phyloP scores from a whole-genome alignment of 2,888 invertebrate species.

The Xestia c-nigrum region DNA sequence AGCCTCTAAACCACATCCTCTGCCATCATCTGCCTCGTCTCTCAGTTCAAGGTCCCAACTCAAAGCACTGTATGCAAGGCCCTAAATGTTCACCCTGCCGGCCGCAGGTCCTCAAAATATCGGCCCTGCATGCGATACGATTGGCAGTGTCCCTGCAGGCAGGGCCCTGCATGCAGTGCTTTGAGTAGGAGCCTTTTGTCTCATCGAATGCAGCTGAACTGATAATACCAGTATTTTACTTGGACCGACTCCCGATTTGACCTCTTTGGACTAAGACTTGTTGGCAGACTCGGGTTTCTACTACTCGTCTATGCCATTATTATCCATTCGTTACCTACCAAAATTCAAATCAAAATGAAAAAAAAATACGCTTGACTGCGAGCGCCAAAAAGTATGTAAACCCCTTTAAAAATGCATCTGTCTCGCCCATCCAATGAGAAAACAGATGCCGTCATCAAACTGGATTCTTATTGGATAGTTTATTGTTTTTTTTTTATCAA shows the following conservation, averaged over 20 bases:
- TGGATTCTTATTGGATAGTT: constrained; percentile 37
- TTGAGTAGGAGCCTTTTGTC: too few relatives aligned
- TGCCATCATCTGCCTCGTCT: too few relatives aligned
- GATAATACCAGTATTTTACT: not conserved
- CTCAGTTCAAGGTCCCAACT: too few relatives aligned
- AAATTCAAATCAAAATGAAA: not conserved
- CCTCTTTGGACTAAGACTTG: not conserved
- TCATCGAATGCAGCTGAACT: not conserved
- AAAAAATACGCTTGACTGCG: not conserved
- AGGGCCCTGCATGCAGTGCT: too few relatives aligned
- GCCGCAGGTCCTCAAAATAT: too few relatives aligned
- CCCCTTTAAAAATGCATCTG: constrained; percentile 42
- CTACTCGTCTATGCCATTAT: not conserved
- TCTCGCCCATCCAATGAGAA: constrained; percentile 31
- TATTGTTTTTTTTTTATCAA: constrained; percentile 25
- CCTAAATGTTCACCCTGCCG: too few relatives aligned
- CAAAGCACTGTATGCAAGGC: too few relatives aligned
- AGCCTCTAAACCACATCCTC: not conserved
- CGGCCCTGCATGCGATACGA: too few relatives aligned
- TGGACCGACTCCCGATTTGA: not conserved
- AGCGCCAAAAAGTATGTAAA: constrained; percentile 2
- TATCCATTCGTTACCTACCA: not conserved
- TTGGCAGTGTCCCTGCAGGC: too few relatives aligned
- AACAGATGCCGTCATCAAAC: constrained; percentile 44
- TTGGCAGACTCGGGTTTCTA: not conserved